Base-by-base conservation (phyloP, 2,888 invertebrate species). In the Lamellibrachia columna region DNA sequence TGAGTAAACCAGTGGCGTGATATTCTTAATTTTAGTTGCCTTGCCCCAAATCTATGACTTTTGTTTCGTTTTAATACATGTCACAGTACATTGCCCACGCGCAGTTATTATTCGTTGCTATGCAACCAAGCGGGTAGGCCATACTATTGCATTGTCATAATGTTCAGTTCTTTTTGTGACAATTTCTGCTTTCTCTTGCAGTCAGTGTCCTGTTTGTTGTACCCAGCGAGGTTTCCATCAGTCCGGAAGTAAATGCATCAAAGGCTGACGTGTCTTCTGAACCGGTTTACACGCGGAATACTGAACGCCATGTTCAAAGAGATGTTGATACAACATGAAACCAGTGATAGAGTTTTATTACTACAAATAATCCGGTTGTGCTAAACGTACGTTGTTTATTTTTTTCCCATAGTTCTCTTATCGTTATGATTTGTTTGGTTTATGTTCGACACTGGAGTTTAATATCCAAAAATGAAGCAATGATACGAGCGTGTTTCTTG, bases 181-280 rank as follows among this genome's bases (percentile, higher is more conserved):
- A 22, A 75, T 15, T 75, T 75, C 6, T 75, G 75, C n/a, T 75
- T 75, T 75, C 0, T n/a, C 22, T 75, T 75, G 75, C 75, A 75
- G 75, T 75, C 75, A 15, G 75, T 75, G 75, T 75, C 75, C 75
- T 75, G 75, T 75, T 75, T 75, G 75, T 22, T 75, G 75, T n/a
- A 75, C 6, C 75, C 75, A 75, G n/a, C 6, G n/a, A 22, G 75
- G 75, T 15, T 75, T 75, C 75, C 75, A 75, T 1, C 22, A 22
- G 75, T 75, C 75, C n/a, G 75, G 75, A 15, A 6, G n/a, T n/a
- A 75, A 15, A 75, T 75, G 75, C 75, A 75, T 15, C 75, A 22
- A 75, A 75, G 75, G 6, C 75, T 75, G 75, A 75, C 75, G 22
- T 0, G 22, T 22, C 75, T 6, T 75, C 75, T 75, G 22, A 11